These are phyloP conservation scores for Acholoe squamosa DNA, from an alignment of 2,888 invertebrate species.

Conservation along the genomic window DNA sequence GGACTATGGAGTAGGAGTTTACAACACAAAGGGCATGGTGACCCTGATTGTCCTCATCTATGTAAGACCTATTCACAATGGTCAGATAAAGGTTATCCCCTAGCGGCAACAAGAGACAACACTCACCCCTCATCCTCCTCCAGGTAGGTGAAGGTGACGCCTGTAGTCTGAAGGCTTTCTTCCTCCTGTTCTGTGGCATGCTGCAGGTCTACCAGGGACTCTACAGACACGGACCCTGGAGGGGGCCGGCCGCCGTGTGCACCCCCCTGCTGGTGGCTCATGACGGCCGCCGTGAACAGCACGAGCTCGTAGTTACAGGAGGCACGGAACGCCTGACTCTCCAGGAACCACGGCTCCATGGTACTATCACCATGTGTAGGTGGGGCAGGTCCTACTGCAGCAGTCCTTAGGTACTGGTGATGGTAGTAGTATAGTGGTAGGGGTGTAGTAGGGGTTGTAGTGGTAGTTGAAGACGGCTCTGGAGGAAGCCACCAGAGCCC, in stretches of 20 bases:
- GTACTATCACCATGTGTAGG: constrained; percentile 14
- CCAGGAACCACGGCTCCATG: constrained; percentile 68
- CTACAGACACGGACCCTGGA: constrained; percentile 22
- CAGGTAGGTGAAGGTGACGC: constrained; percentile 53
- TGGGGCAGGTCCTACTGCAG: background rate
- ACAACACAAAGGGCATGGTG: too few relatives aligned
- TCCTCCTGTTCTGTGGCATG: constrained; percentile 58
- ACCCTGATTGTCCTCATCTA: too few relatives aligned
- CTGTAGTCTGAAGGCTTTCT: background rate
- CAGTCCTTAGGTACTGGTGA: background rate
- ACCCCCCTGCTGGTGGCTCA: constrained; percentile 5
- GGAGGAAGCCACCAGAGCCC: background rate
- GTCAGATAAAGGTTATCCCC: background rate
- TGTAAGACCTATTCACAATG: background rate
- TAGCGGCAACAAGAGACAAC: background rate
- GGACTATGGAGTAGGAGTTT: too few relatives aligned
- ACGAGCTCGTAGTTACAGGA: constrained; percentile 66
- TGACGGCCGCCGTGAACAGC: constrained; percentile 65
- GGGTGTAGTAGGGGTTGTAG: background rate
- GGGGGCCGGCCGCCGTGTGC: background rate
- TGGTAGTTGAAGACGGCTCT: background rate
- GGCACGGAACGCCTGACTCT: constrained; percentile 60
- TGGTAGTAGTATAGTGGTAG: background rate
- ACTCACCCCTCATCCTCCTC: constrained; percentile 57
- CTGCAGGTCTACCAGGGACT: constrained; percentile 56